Evolutionary conservation across 1,140 invertebrate genomes (phyloP), one percentile per base, ranked within the genome.

Genomic region (Rhopalosiphum maidis): DNA sequence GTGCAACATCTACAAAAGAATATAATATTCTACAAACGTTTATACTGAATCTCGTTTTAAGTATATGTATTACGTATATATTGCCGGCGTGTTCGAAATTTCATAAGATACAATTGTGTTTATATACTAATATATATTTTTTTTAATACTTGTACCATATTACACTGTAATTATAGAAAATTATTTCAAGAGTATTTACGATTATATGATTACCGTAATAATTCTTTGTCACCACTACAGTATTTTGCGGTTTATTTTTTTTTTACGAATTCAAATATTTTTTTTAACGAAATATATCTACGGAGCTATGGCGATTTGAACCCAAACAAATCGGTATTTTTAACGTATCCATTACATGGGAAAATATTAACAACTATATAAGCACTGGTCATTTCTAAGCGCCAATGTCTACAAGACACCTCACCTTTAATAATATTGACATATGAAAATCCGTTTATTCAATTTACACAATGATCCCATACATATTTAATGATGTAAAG

Each of bases 271-370:
- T n/a, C n/a, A n/a, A n/a, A n/a, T n/a, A n/a, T n/a, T n/a, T n/a
- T 83, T 35, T 51, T 51, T n/a, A 30, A 54, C 2, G 35, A 54
- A 51, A 51, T 51, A 89, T 89, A 15, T 11, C 9, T 4, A 87
- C 48, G 48, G 21, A 89, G 35, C 87, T 54, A 89, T 89, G 87
- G 87, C 48, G n/a, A 89, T 89, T 22, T 48, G 8, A 37, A 89
- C 48, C 22, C 48, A 54, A 89, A 54, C 87, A 89, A 51, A 89
- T 54, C 48, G 8, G 30, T 51, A 89, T 86, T 43, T 37, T 37
- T 51, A 88, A 4, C 7, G 18, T 88, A 11, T 88, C 46, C n/a
- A n/a, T 88, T 51, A 41, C 86, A 51, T 7, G 30, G 6, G 11
- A n/a, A 35, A 83, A 37, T 22, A 23, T 41, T 87, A 87, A 86